Evolutionary conservation across 1,140 invertebrate species (phyloP), one percentile per base, ranked within the genome.

Genomic region (Leptonema lineaticorne): DNA sequence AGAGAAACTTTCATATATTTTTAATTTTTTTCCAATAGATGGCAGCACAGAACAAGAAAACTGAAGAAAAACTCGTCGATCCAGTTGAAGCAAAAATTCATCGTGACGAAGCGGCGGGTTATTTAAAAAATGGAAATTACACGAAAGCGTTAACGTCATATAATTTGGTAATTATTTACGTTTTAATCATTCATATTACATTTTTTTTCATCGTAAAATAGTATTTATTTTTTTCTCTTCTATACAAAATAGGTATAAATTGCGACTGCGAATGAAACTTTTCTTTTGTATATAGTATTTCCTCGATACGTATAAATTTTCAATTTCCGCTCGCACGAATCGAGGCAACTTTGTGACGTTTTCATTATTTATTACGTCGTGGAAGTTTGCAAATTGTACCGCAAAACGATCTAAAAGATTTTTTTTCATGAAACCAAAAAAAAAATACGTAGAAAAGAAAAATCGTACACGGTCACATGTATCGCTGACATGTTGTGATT

Each of bases 91-190:
- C 82, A 0, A 81, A 78, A 69, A 86, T 86, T 20, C 86, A 89
- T 74, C 84, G 86, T 20, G 88, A 91, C 75, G 90, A 91, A 77
- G 89, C 89, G 18, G 83, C 83, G 0, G 87, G 85, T 65, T 88
- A 91, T 73, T 81, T 89, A 69, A 90, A 91, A 79, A 85, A 83
- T 71, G 86, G 87, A 11, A 86, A 89, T 75, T 88, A 89, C 68
- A 79, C 83, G 9, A 87, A 88, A 75, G 88, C 89, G 0, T 72
- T 91, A 1, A 74, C 77, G 7, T 83, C 88, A 1, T 87, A 90
- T 64, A 83, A 86, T 75, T 86, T 89, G 85, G 90, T 90, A 41
- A 45, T 22, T 53, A 53, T 24, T 26, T 48, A 18, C 20, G 30
- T 33, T 33, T 33, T 33, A n/a, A n/a, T n/a, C n/a, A n/a, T n/a